phyloP scores from a whole-genome alignment of 1,140 invertebrate genomes.

The Drosophila mauritiana region DNA sequence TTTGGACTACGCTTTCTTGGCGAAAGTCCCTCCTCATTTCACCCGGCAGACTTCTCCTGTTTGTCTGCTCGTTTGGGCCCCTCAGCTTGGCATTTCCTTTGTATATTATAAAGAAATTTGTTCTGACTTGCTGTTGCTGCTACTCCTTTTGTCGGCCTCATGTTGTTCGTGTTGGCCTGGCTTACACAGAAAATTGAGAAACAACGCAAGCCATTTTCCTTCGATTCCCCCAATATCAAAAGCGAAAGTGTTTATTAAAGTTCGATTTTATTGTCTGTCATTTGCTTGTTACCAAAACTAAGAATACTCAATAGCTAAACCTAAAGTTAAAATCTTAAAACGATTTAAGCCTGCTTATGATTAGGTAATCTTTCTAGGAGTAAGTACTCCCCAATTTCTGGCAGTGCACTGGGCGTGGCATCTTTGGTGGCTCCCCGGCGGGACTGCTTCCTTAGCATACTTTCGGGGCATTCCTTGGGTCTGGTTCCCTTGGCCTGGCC shows the following conservation, averaged over 20 bases:
- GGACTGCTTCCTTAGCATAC: slow-evolving; percentile 53
- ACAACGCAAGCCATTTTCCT: neutral
- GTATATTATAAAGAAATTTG: slow-evolving; percentile 83
- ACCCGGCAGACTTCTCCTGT: slow-evolving; percentile 4
- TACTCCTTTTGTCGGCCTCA: slow-evolving; percentile 32
- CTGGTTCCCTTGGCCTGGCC: slow-evolving; percentile 11
- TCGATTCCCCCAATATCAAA: neutral
- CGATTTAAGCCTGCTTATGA: no score
- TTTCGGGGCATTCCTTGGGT: slow-evolving; percentile 53
- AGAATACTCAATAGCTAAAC: no score
- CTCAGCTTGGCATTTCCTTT: slow-evolving; percentile 75
- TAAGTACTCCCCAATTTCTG: neutral
- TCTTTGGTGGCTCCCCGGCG: neutral
- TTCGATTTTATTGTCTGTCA: no score
- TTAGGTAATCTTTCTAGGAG: no score
- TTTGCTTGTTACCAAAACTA: no score
- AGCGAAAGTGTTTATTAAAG: no score
- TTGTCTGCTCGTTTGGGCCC: slow-evolving; percentile 39
- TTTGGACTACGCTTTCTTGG: slow-evolving; percentile 53
- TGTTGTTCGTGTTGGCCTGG: slow-evolving; percentile 32
- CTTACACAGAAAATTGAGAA: slow-evolving; percentile 23
- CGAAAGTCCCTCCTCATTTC: slow-evolving; percentile 12
- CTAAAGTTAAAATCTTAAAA: no score
- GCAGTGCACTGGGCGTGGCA: slow-evolving; percentile 22
- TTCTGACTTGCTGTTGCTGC: slow-evolving; percentile 32